A percentile compares a stretch with the other conserved stretches of the same genome.
Conservation (phyloP, 2,113 vertebrate species). For the Trogon surrucura region DNA sequence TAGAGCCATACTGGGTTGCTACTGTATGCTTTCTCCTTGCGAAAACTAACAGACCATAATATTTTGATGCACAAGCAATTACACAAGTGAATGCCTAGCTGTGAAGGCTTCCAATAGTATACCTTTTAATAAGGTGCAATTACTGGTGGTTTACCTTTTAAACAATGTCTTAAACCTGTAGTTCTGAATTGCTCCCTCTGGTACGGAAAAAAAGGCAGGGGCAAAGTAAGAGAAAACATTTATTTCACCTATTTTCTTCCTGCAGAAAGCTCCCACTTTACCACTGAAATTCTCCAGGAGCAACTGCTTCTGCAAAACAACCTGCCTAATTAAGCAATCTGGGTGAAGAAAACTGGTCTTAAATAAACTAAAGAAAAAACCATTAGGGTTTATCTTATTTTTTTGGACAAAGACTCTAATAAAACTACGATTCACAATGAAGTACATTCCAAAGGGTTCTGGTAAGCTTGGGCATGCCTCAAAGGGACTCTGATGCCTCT, state of each 20-base stretch:
- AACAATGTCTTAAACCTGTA: background rate
- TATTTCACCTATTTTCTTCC: background rate
- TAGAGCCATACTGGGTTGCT: background rate
- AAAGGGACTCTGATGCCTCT: background rate
- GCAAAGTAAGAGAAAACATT: conserved; percentile 2
- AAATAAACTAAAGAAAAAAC: background rate
- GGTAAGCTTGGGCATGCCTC: conserved; percentile 16
- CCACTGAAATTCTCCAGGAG: background rate
- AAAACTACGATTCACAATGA: conserved; percentile 13
- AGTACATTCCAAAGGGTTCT: conserved; percentile 45
- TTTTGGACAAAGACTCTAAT: conserved; percentile 1
- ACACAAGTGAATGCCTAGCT: background rate
- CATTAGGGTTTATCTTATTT: background rate
- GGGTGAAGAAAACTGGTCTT: background rate
- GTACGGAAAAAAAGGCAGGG: background rate
- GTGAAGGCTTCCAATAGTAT: background rate
- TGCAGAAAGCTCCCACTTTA: conserved; percentile 1
- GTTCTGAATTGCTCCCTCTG: background rate
- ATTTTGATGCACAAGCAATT: conserved; percentile 13
- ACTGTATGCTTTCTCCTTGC: background rate
- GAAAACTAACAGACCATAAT: background rate
- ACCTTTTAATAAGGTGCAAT: conserved; percentile 10
- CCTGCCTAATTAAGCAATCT: background rate
- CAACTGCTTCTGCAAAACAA: background rate
- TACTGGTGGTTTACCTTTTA: background rate